phyloP scores from a whole-genome alignment of 2,888 invertebrate species.

The Plagodis dolabraria region DNA sequence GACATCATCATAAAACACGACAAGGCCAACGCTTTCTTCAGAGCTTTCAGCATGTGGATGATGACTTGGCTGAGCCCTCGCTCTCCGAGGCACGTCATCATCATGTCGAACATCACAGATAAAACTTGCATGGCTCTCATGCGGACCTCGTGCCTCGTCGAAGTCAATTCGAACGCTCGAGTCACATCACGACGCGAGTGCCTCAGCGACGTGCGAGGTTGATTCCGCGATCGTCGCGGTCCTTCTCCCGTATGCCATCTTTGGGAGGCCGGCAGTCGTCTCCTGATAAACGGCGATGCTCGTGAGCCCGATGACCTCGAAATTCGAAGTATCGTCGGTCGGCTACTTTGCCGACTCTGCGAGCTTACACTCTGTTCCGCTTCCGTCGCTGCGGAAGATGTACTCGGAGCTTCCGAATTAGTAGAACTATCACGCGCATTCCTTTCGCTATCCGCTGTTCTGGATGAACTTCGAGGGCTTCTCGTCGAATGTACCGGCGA shows the following conservation, averaged over 20 bases:
- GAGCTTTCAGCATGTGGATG: slow-evolving; percentile 72
- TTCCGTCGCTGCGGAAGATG: slow-evolving; percentile 4
- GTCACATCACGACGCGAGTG: slow-evolving; percentile 64
- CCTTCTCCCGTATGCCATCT: slow-evolving; percentile 72
- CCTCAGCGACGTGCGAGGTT: slow-evolving; percentile 58
- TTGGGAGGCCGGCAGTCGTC: slow-evolving; percentile 57
- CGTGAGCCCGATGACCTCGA: slow-evolving; percentile 13
- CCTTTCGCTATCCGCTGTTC: slow-evolving; percentile 14
- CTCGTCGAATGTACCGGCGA: slow-evolving; percentile 37
- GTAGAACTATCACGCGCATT: slow-evolving; percentile 1
- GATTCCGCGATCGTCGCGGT: slow-evolving; percentile 57
- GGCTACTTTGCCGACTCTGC: slow-evolving; percentile 1
- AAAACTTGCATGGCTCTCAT: slow-evolving; percentile 80
- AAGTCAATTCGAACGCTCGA: slow-evolving; percentile 70
- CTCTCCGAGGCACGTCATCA: slow-evolving; percentile 82
- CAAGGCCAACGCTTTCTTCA: slow-evolving; percentile 76
- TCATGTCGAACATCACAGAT: slow-evolving; percentile 81
- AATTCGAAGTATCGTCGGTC: slow-evolving; percentile 9
- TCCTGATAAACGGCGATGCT: slow-evolving; percentile 53
- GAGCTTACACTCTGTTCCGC: not conserved
- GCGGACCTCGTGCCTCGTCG: slow-evolving; percentile 77
- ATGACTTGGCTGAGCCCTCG: slow-evolving; percentile 75
- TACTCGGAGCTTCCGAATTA: slow-evolving; percentile 2
- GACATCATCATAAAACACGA: slow-evolving; percentile 79
- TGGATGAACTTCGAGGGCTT: slow-evolving; percentile 2